These are phyloP conservation scores for Cyprinodon brontotheroides DNA, from an alignment of 2,113 vertebrate species.

Conservation along the genomic window DNA sequence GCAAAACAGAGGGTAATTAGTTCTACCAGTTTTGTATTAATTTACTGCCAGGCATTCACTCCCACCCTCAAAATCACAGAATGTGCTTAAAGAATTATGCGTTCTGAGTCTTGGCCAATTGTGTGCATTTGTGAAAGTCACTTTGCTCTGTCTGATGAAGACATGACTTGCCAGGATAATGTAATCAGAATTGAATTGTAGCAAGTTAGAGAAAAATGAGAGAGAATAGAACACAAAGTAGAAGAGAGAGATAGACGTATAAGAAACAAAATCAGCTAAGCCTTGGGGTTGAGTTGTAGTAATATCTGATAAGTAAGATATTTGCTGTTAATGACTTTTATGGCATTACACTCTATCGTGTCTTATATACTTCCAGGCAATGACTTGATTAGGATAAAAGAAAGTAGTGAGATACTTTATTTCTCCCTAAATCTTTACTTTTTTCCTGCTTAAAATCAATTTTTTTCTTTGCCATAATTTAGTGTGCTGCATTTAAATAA, in stretches of 20 bases:
- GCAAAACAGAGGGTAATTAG: constrained; percentile 61
- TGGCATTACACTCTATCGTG: constrained; percentile 58
- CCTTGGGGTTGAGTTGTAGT: constrained; percentile 63
- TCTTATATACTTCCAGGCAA: constrained; percentile 53
- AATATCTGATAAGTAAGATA: constrained; percentile 74
- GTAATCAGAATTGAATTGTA: constrained; percentile 38
- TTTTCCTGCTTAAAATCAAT: no score
- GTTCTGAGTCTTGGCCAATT: constrained; percentile 36
- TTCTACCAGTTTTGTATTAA: constrained; percentile 47
- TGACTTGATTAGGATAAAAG: constrained; percentile 44
- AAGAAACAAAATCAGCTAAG: constrained; percentile 15
- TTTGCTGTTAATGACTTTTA: constrained; percentile 75
- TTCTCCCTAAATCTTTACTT: no score
- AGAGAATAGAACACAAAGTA: constrained; percentile 6
- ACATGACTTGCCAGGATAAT: constrained; percentile 31
- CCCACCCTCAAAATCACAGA: constrained; percentile 35
- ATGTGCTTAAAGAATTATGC: constrained; percentile 48
- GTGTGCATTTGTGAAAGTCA: constrained; percentile 31
- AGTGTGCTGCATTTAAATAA: no score
- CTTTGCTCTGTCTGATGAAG: constrained; percentile 41
- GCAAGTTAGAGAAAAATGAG: constrained; percentile 29
- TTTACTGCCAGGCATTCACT: constrained; percentile 31
- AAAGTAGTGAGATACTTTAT: neutral
- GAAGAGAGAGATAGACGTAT: constrained; percentile 6
- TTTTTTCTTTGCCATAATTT: no score